Evolutionary conservation across 2,888 invertebrate genomes (phyloP).

Genomic region (Dolomedes plantarius): DNA sequence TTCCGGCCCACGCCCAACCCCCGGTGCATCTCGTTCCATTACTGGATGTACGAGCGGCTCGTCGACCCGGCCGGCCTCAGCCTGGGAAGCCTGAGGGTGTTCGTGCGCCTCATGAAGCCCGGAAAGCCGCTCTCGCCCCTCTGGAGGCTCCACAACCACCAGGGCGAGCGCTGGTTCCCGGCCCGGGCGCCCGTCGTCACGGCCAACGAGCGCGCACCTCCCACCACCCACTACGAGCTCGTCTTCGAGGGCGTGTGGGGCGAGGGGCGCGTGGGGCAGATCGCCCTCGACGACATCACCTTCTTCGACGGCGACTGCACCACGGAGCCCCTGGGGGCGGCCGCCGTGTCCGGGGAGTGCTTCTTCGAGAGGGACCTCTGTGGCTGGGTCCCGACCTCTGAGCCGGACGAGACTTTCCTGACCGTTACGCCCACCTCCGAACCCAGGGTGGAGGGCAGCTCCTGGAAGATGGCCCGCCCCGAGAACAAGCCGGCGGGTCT

Average conservation of each 20-base stretch:
- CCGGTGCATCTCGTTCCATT: constrained; percentile 79
- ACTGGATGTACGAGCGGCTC: constrained; percentile 80
- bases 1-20: constrained; percentile 73
- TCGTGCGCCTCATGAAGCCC: constrained; percentile 42
- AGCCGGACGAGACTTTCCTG: constrained; percentile 75
- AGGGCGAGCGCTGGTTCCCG: constrained; percentile 79
- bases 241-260: constrained; percentile 81
- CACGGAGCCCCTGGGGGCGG: constrained; percentile 67
- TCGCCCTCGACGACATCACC: constrained; percentile 81
- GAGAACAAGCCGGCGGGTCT: constrained; percentile 80
- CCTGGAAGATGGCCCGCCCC: constrained; percentile 80
- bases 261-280: constrained; percentile 79
- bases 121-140: constrained; percentile 64
- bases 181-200: constrained; percentile 59
- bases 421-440: constrained; percentile 39
- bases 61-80: constrained; percentile 80
- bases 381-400: constrained; percentile 78
- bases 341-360: constrained; percentile 78
- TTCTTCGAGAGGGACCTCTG: constrained; percentile 80
- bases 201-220: constrained; percentile 39
- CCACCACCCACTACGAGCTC: constrained; percentile 75
- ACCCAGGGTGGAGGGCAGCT: constrained; percentile 75
- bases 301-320: constrained; percentile 80
- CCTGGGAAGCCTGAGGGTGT: constrained; percentile 77
- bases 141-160: constrained; percentile 73